Conservation (phyloP, 1,140 invertebrate species). For the Drosophila bocqueti region DNA sequence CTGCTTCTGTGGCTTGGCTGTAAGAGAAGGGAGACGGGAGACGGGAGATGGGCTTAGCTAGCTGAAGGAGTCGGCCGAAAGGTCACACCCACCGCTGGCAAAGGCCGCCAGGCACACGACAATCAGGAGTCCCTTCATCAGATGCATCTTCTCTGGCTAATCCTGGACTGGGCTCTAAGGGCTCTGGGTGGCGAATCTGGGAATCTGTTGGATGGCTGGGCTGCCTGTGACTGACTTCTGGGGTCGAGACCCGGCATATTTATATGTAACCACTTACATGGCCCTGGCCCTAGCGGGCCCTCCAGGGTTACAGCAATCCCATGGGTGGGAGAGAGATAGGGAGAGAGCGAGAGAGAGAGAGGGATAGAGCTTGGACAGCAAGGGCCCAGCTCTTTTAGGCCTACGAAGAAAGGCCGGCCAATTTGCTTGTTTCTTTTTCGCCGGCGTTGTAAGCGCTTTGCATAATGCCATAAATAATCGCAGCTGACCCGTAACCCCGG, state of each 20-base stretch:
- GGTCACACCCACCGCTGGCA: conserved; percentile 53
- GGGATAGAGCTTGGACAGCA: too few relatives aligned
- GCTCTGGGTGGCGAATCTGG: neutral
- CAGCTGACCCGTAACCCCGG: conserved; percentile 54
- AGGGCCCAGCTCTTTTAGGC: neutral
- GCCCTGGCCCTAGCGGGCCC: neutral
- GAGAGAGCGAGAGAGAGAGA: neutral
- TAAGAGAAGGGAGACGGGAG: neutral
- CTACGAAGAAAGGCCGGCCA: conserved; percentile 39
- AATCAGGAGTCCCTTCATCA: conserved; percentile 58
- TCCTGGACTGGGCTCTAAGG: neutral
- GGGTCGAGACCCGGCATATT: conserved; percentile 56
- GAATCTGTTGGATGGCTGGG: conserved; percentile 52
- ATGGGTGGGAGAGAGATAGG: neutral
- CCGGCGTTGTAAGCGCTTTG: conserved; percentile 58
- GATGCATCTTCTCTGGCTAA: conserved; percentile 51
- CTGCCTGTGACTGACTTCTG: conserved; percentile 70
- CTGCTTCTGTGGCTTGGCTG: conserved; percentile 55
- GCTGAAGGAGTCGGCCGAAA: neutral
- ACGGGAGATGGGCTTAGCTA: neutral
- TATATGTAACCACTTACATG: conserved; percentile 57
- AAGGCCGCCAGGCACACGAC: conserved; percentile 61
- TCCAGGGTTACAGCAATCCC: neutral
- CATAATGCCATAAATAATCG: conserved; percentile 77
- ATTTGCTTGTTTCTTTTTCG: neutral